A percentile compares a stretch with the other conserved stretches of the same genome.
These are phyloP conservation scores for Xiphophorus maculatus DNA, from an alignment of 2,113 vertebrate genomes.

Conservation along the genomic window DNA sequence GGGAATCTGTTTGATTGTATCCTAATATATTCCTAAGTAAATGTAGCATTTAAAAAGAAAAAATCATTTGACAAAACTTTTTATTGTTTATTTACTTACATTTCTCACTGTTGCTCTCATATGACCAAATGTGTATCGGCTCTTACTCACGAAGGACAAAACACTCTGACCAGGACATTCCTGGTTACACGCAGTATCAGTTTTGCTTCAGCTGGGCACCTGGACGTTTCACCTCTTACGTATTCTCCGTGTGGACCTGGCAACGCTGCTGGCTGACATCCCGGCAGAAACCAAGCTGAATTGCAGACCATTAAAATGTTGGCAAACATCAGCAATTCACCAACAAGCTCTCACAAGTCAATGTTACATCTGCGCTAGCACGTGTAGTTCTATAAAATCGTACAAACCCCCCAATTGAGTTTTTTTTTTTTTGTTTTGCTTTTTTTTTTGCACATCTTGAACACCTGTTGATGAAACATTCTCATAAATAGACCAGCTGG, in stretches of 20 bases:
- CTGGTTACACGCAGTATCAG: too few species aligned
- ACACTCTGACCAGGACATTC: too few species aligned
- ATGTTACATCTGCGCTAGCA: neutral
- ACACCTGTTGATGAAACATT: neutral
- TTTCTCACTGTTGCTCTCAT: too few species aligned
- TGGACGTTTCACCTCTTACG: neutral
- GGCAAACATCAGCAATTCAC: neutral
- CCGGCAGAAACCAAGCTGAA: neutral
- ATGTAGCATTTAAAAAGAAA: too few species aligned
- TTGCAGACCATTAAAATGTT: neutral
- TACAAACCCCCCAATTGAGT: neutral
- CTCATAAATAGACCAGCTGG: neutral
- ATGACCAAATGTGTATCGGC: too few species aligned
- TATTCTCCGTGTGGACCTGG: neutral
- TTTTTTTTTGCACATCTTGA: neutral
- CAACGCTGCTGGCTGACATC: neutral
- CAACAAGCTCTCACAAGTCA: neutral
- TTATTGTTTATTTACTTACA: too few species aligned
- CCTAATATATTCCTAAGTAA: too few species aligned
- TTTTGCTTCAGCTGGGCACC: too few species aligned
- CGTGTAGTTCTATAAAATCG: neutral
- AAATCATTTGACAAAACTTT: too few species aligned
- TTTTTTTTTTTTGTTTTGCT: neutral
- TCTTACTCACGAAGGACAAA: too few species aligned
- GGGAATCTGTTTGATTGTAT: too few species aligned